phyloP scores from a whole-genome alignment of 2,797 vertebrate genomes.

The Simalia tracyae region DNA sequence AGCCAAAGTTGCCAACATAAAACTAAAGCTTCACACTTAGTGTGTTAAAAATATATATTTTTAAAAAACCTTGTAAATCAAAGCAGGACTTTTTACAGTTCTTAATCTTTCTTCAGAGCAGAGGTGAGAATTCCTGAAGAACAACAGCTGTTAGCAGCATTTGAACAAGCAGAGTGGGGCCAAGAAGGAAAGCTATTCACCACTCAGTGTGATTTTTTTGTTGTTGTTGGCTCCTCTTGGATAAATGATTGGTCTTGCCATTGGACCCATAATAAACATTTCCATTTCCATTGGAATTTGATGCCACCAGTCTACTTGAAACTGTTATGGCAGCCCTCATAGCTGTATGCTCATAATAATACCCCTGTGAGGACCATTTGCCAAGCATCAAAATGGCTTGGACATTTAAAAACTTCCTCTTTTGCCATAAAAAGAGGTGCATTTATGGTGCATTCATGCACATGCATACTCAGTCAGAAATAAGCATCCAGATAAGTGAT shows the following conservation, averaged over 20 bases:
- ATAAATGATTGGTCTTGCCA: constrained; percentile 35
- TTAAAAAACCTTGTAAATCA: constrained; percentile 41
- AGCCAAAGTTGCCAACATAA: rapidly evolving
- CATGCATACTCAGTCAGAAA: neutral
- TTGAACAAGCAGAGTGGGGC: constrained; percentile 36
- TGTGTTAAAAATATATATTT: neutral
- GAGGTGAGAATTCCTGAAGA: constrained; percentile 51
- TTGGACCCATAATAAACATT: neutral
- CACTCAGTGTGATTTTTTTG: constrained; percentile 12
- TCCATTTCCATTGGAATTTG: constrained; percentile 23
- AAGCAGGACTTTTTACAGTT: constrained; percentile 42
- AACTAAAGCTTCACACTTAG: neutral
- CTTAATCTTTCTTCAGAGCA: constrained; percentile 29
- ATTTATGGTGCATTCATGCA: neutral
- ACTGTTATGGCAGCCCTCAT: neutral
- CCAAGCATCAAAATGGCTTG: neutral
- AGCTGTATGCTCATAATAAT: neutral
- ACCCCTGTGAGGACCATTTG: neutral
- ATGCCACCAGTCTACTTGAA: neutral
- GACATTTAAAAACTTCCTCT: neutral
- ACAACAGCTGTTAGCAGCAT: constrained; percentile 47
- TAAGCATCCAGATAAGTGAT: neutral
- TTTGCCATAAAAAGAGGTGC: neutral
- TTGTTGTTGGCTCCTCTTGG: constrained; percentile 26
- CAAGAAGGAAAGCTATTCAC: constrained; percentile 48